These are phyloP conservation scores for Phocoena phocoena DNA, from an alignment of 2,113 vertebrate genomes.

Conservation along the genomic window DNA sequence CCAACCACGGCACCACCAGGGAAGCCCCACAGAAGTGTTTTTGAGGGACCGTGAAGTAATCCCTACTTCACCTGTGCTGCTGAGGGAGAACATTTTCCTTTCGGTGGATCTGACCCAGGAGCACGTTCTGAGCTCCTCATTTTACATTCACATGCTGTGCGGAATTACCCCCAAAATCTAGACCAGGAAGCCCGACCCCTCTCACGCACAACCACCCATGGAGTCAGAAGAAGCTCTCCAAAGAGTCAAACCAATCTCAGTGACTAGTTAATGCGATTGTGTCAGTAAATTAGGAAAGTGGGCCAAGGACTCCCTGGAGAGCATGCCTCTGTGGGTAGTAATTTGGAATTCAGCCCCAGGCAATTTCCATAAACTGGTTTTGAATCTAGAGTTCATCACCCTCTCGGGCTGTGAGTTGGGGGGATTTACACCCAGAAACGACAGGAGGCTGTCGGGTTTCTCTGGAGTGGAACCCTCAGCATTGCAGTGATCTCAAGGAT, in stretches of 20 bases:
- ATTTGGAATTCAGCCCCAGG: slow-evolving; percentile 53
- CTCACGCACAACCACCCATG: neutral
- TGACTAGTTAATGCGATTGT: slow-evolving; percentile 35
- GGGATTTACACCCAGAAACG: neutral
- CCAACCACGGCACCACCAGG: too few species aligned
- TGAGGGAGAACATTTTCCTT: neutral
- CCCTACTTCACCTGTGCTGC: neutral
- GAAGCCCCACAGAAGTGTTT: neutral
- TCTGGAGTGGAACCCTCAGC: neutral
- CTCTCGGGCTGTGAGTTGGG: neutral
- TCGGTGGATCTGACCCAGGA: accelerated
- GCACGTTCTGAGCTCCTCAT: accelerated
- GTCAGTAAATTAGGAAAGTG: slow-evolving; percentile 61
- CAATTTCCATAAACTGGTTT: slow-evolving; percentile 67
- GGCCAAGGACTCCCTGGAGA: slow-evolving; percentile 45
- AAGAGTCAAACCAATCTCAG: neutral
- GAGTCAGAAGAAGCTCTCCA: slow-evolving; percentile 33
- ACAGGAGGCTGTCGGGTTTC: neutral
- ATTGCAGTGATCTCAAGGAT: accelerated
- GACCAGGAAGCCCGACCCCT: accelerated
- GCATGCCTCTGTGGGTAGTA: slow-evolving; percentile 5
- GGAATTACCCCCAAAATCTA: neutral
- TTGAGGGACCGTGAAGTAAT: neutral
- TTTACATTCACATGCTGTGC: accelerated
- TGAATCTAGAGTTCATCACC: neutral